A percentile compares a stretch with the other conserved stretches of the same genome.
These are phyloP conservation scores for Phenganax subtilis DNA, from an alignment of 92 coral and sea anemone species.

Conservation along the genomic window DNA sequence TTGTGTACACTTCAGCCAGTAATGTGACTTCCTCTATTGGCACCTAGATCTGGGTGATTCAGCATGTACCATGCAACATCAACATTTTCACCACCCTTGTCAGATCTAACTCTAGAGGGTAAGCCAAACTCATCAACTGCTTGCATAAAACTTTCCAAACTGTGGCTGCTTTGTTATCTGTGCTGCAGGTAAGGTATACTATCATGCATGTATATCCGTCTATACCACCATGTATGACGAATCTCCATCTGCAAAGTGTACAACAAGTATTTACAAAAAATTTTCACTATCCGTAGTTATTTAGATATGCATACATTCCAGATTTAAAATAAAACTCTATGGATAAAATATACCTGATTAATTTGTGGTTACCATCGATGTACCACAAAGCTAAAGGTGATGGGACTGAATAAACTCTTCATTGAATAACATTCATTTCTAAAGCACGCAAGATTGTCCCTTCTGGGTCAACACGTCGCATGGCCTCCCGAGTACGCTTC, in stretches of 20 bases:
- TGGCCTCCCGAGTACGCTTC: not conserved
- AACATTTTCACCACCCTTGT: conserved; percentile 16
- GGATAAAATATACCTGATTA: not conserved
- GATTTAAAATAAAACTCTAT: no score
- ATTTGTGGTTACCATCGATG: not conserved
- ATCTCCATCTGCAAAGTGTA: conserved; percentile 11
- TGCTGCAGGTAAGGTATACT: conserved; percentile 4
- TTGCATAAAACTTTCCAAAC: not conserved
- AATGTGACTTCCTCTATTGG: conserved; percentile 4
- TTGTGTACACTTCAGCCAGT: no score
- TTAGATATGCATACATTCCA: no score
- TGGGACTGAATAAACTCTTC: no score
- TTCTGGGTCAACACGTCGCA: conserved; percentile 10
- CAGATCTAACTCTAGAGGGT: not conserved
- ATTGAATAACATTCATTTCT: no score
- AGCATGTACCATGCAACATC: conserved; percentile 26
- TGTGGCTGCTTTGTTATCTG: conserved; percentile 14
- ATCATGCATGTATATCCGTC: conserved; percentile 5
- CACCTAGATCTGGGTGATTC: conserved; percentile 5
- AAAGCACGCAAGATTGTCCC: not conserved
- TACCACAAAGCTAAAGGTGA: not conserved
- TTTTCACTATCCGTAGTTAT: no score
- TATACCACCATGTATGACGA: not conserved
- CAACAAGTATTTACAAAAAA: no score
- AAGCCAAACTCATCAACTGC: conserved; percentile 2